Percentiles rank a stretch among this genome's conserved stretches.
These are phyloP conservation scores for Bilobella aurantiaca DNA, from an alignment of 1,140 invertebrate genomes.

Conservation along the genomic window DNA sequence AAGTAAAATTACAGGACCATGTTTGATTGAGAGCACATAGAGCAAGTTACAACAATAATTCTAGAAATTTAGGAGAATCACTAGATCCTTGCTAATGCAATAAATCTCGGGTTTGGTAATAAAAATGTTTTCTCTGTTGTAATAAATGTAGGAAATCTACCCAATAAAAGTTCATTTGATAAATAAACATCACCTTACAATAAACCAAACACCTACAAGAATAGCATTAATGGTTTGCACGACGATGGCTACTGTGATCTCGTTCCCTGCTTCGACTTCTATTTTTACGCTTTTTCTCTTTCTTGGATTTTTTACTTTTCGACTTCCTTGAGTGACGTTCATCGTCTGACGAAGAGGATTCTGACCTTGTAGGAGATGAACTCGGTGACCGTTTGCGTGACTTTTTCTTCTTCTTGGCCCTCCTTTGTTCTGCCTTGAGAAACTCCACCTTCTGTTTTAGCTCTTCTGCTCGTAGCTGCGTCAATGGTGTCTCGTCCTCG, in stretches of 20 bases:
- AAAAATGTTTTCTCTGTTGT: too few relatives aligned
- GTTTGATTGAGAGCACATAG: too few relatives aligned
- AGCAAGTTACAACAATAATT: too few relatives aligned
- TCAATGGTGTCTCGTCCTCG: conserved; percentile 72
- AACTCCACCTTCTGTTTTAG: conserved; percentile 51
- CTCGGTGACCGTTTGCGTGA: conserved; percentile 4
- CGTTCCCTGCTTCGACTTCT: neutral
- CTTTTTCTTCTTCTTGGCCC: conserved; percentile 37
- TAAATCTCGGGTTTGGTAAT: too few relatives aligned
- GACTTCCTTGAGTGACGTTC: neutral
- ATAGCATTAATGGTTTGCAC: too few relatives aligned
- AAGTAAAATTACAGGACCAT: too few relatives aligned
- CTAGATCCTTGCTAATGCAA: too few relatives aligned
- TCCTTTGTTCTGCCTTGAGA: conserved; percentile 43
- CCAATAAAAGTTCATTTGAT: too few relatives aligned
- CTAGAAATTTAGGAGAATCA: too few relatives aligned
- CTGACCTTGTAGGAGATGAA: neutral
- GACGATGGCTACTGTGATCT: conserved; percentile 4
- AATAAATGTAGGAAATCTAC: too few relatives aligned
- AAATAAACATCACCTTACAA: too few relatives aligned
- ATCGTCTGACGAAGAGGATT: neutral
- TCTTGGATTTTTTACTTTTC: neutral
- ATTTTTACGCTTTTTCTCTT: neutral
- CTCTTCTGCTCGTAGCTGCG: conserved; percentile 64
- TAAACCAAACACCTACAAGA: too few relatives aligned